Evolutionary conservation across 2,797 vertebrate genomes (phyloP).

Genomic region (Gobio occitaniae): DNA sequence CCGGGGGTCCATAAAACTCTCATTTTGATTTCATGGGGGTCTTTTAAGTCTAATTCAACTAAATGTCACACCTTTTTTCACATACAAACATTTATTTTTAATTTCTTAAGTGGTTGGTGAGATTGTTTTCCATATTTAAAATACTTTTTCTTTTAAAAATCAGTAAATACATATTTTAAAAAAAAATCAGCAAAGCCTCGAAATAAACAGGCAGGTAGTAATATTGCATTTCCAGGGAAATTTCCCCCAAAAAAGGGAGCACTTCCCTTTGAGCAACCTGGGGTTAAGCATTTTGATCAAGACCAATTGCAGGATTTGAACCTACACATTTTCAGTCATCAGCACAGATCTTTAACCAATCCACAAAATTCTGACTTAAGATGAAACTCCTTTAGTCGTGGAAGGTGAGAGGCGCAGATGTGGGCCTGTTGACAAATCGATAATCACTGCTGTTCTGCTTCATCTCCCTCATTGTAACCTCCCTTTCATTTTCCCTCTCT

Average conservation of each 20-base stretch:
- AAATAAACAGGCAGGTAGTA: neutral
- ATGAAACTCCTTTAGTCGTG: neutral
- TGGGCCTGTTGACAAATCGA: neutral
- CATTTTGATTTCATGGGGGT: no score
- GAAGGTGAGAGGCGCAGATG: neutral
- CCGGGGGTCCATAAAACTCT: no score
- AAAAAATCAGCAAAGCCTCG: neutral
- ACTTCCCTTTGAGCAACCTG: neutral
- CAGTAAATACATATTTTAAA: no score
- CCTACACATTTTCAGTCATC: neutral
- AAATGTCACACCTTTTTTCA: no score
- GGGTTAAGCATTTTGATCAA: neutral
- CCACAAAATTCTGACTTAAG: neutral
- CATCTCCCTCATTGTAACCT: conserved; percentile 1
- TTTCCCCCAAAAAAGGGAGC: neutral
- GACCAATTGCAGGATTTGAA: neutral
- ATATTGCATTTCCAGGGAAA: neutral
- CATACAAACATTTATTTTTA: no score
- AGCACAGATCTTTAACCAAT: neutral
- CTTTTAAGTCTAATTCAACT: no score
- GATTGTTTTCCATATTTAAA: neutral
- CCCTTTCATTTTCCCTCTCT: neutral
- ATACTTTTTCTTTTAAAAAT: no score
- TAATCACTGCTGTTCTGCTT: neutral
- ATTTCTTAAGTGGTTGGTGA: no score